phyloP scores from a whole-genome alignment of 1,140 invertebrate genomes.

The Magallana gigas region DNA sequence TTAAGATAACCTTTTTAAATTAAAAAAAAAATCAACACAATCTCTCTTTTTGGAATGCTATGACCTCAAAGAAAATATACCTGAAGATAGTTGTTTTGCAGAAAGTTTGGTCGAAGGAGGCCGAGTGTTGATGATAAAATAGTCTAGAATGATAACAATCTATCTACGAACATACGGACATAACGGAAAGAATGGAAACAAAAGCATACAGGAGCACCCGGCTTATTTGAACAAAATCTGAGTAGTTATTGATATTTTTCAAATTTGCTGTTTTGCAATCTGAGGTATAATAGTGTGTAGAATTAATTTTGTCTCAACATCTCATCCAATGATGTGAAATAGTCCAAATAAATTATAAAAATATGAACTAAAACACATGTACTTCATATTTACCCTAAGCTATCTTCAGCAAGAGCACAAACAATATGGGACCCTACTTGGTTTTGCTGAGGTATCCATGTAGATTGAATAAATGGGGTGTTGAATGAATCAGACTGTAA shows the following conservation, averaged over 20 bases:
- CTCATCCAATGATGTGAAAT: background rate
- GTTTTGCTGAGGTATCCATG: background rate
- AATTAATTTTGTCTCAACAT: background rate
- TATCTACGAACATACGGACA: too few species aligned
- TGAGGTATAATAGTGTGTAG: background rate
- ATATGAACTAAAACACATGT: background rate
- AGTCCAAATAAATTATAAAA: background rate
- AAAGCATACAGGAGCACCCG: too few species aligned
- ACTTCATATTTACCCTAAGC: background rate
- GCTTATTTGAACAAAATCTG: background rate
- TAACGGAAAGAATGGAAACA: too few species aligned
- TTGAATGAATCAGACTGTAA: background rate
- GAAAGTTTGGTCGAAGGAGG: too few species aligned
- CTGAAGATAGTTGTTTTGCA: too few species aligned
- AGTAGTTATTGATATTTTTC: background rate
- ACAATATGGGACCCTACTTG: constrained; percentile 10
- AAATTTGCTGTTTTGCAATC: background rate
- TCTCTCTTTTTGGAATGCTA: too few species aligned
- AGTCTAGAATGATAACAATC: too few species aligned
- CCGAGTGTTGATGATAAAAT: too few species aligned
- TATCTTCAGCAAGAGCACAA: constrained; percentile 1
- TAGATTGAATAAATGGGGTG: background rate
- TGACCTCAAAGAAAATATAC: too few species aligned
- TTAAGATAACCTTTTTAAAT: too few species aligned
- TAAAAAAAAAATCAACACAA: too few species aligned